A percentile compares a stretch with the other conserved stretches of the same genome.
phyloP scores from a whole-genome alignment of 2,888 invertebrate species.

The Drosophila emarginata region DNA sequence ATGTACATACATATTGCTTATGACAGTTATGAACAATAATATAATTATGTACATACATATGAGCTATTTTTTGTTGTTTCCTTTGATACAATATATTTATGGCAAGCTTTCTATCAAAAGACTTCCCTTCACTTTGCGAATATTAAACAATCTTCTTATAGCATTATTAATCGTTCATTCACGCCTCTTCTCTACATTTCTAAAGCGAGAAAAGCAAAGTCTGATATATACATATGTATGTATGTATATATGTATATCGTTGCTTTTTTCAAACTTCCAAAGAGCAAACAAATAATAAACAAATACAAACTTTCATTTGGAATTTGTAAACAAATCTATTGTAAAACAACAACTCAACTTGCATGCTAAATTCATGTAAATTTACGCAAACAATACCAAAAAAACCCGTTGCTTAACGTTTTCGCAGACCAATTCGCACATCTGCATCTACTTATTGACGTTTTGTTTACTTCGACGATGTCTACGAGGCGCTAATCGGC shows the following conservation, averaged over 20 bases:
- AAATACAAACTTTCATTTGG: slow-evolving; percentile 2
- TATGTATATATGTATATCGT: too few species aligned
- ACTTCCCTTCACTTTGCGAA: not conserved
- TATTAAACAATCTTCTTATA: not conserved
- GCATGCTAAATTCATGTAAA: not conserved
- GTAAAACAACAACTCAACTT: not conserved
- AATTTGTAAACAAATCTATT: not conserved
- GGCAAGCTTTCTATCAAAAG: not conserved
- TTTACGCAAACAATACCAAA: not conserved
- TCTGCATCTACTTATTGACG: slow-evolving; percentile 3
- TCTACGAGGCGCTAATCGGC: slow-evolving; percentile 35
- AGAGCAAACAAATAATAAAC: not conserved
- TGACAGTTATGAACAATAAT: too few species aligned
- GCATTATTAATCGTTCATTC: not conserved
- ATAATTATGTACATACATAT: too few species aligned
- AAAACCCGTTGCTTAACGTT: slow-evolving; percentile 1
- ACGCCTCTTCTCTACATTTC: not conserved
- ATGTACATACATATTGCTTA: too few species aligned
- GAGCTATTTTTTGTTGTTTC: not conserved
- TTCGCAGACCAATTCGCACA: not conserved
- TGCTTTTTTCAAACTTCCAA: not conserved
- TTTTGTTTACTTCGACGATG: slow-evolving; percentile 27
- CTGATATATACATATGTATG: too few species aligned
- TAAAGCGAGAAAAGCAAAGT: not conserved
- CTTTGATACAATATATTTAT: not conserved